Evolutionary conservation across 2,113 vertebrate genomes (phyloP).

Genomic region (Corydoras sp.): DNA sequence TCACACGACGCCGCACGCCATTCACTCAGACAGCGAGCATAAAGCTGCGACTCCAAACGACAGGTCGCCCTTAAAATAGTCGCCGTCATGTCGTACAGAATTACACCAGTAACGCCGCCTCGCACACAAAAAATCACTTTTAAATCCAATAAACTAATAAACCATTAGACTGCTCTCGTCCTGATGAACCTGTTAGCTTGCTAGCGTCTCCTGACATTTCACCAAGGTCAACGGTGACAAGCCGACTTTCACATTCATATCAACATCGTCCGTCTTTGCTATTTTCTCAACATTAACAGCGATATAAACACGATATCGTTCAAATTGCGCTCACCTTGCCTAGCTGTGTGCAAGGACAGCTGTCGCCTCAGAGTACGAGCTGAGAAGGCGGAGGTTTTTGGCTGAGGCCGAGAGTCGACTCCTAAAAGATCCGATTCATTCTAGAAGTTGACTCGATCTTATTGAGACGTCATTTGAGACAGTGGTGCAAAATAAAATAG

Average conservation of each 20-base stretch:
- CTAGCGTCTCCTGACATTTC: background rate
- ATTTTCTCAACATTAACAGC: background rate
- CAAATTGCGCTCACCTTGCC: conserved; percentile 44
- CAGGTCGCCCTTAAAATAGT: background rate
- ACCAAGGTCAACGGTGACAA: background rate
- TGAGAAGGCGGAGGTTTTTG: conserved; percentile 53
- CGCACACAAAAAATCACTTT: background rate
- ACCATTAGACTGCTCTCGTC: background rate
- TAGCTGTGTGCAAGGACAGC: conserved; percentile 55
- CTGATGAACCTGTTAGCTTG: background rate
- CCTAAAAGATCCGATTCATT: conserved; percentile 36
- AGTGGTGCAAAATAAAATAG: no score
- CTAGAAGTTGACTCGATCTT: background rate
- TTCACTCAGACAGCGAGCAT: background rate
- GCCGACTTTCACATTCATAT: background rate
- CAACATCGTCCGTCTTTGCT: background rate
- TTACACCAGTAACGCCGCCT: background rate
- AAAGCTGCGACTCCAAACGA: background rate
- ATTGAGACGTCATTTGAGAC: no score
- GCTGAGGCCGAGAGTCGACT: conserved; percentile 5
- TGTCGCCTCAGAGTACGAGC: conserved; percentile 40
- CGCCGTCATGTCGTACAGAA: background rate
- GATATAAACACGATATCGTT: background rate
- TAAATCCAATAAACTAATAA: background rate
- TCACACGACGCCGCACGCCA: background rate